Conservation (phyloP, 2,113 vertebrate species). For the Melanostigma gelatinosum region DNA sequence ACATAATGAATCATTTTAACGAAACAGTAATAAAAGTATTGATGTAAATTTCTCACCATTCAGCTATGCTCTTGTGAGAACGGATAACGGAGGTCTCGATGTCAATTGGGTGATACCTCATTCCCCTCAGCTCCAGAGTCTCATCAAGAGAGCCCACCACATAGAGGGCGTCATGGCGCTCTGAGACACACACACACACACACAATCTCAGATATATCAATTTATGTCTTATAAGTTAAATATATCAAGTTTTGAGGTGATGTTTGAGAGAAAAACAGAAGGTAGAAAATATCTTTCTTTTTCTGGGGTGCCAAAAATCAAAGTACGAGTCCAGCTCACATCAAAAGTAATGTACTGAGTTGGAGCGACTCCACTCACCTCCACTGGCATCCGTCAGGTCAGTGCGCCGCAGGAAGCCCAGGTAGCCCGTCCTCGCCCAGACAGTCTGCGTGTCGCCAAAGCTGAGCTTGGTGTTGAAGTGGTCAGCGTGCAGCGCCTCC, state of each 20-base stretch:
- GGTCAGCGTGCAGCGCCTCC: slow-evolving; percentile 93
- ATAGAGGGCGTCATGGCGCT: slow-evolving; percentile 94
- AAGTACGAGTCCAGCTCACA: neutral
- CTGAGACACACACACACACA: slow-evolving; percentile 74
- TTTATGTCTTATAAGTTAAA: neutral
- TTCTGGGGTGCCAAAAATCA: neutral
- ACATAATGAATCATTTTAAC: neutral
- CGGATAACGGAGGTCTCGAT: slow-evolving; percentile 96
- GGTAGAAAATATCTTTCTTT: neutral
- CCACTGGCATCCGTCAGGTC: slow-evolving; percentile 96
- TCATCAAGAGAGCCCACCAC: slow-evolving; percentile 96
- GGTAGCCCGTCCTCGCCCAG: slow-evolving; percentile 96
- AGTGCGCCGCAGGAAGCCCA: slow-evolving; percentile 95
- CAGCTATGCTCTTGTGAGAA: slow-evolving; percentile 95
- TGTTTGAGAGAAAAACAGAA: neutral
- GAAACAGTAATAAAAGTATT: neutral
- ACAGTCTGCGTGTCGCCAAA: slow-evolving; percentile 95
- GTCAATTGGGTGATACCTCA: slow-evolving; percentile 98
- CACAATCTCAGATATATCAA: slow-evolving; percentile 2
- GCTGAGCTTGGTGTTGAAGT: slow-evolving; percentile 93
- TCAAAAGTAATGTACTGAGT: neutral
- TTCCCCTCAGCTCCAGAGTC: slow-evolving; percentile 94
- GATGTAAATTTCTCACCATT: slow-evolving; percentile 88
- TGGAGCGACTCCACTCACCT: slow-evolving; percentile 79
- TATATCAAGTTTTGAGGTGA: neutral